Percentiles rank a stretch among this genome's conserved stretches.
Conservation (phyloP, 2,888 invertebrate genomes). For the Dexiosoma caninum region DNA sequence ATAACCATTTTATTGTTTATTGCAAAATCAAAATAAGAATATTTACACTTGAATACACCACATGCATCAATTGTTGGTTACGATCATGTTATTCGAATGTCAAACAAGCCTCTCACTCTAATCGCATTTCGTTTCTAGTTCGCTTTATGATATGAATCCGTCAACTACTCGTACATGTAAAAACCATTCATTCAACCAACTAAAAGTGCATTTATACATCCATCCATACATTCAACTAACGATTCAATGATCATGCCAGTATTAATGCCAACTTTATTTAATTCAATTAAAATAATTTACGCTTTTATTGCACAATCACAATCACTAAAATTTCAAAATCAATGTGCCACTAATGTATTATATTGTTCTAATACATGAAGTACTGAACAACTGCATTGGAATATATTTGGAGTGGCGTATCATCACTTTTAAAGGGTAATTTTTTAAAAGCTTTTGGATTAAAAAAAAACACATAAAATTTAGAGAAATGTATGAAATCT, state of each 20-base stretch:
- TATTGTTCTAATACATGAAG: not conserved
- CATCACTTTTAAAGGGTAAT: too few species aligned
- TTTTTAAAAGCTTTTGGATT: too few species aligned
- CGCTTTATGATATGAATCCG: constrained; percentile 51
- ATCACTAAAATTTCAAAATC: constrained; percentile 4
- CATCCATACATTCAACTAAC: not conserved
- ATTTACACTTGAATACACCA: constrained; percentile 51
- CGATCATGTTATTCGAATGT: constrained; percentile 49
- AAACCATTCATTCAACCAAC: not conserved
- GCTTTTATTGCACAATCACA: constrained; percentile 40
- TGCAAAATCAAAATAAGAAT: too few species aligned
- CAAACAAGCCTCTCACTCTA: constrained; percentile 36
- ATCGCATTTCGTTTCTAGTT: constrained; percentile 46
- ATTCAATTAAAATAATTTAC: constrained; percentile 58
- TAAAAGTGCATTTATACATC: not conserved
- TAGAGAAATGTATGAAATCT: too few species aligned
- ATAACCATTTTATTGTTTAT: constrained; percentile 8
- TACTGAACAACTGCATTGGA: not conserved
- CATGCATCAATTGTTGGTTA: constrained; percentile 44
- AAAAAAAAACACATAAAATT: too few species aligned
- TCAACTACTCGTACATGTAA: constrained; percentile 26
- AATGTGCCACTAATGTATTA: not conserved
- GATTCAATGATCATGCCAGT: constrained; percentile 30
- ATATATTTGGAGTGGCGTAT: not conserved
- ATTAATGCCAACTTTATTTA: constrained; percentile 52